Conservation (phyloP, 2,797 vertebrate genomes). For the Trichosurus vulpecula region DNA sequence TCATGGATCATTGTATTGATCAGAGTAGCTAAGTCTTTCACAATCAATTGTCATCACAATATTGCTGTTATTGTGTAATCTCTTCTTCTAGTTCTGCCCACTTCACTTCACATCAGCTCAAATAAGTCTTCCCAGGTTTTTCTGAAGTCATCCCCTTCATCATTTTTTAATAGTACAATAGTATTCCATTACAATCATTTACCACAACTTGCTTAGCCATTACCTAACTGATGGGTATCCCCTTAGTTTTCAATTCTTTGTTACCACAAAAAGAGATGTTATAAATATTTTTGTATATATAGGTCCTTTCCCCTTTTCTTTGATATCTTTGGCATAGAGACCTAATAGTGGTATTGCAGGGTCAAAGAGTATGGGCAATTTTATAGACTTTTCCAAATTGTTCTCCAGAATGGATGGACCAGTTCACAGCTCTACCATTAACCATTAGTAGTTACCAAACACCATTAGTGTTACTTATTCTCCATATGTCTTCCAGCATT, state of each 20-base stretch:
- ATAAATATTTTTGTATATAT: not conserved
- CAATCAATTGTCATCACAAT: not conserved
- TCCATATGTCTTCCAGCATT: not conserved
- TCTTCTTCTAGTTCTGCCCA: not conserved
- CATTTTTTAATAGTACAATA: not conserved
- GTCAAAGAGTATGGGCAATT: not conserved
- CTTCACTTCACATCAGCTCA: not conserved
- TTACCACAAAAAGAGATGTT: not conserved
- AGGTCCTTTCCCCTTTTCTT: not conserved
- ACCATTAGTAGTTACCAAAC: too few relatives aligned
- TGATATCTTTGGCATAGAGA: not conserved
- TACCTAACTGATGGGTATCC: not conserved
- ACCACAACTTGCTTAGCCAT: not conserved
- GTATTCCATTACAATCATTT: not conserved
- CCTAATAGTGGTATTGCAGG: not conserved
- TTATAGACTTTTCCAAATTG: not conserved
- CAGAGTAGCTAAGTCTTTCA: not conserved
- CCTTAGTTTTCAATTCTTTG: not conserved
- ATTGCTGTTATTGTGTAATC: not conserved
- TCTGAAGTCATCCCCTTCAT: not conserved
- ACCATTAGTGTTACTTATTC: not conserved
- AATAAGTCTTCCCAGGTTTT: not conserved
- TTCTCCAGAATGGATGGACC: not conserved
- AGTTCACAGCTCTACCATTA: not conserved
- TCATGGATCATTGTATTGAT: not conserved